Base-by-base conservation (phyloP, 2,113 vertebrate species). In the Hiodon tergisus region DNA sequence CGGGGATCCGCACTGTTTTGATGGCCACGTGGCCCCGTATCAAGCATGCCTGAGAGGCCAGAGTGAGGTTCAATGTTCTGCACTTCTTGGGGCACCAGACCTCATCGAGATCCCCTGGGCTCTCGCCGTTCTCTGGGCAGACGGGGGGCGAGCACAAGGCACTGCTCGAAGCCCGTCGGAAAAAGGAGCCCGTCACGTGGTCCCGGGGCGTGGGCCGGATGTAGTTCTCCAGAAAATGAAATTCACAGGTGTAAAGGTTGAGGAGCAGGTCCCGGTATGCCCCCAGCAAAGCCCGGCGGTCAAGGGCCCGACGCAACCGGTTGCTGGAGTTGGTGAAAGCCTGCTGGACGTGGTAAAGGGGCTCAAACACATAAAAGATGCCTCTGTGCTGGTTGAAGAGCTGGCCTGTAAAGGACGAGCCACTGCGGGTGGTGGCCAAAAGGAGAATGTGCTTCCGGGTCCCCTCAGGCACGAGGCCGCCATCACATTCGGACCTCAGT, bases 321-420 rank as follows among this genome's bases (percentile, higher is more conserved):
- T 80, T 85, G 73, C 87, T 92, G 70, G 87, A 88, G 77, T 92
- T 91, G 61, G 84, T 89, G 80, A 93, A 91, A 59, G 86, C 86
- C 66, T 89, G 86, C 75, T 93, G 89, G 54, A 91, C 88, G 9
- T 92, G 92, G 77, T 92, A 93, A 72, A 93, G 91, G 4, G 92
- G 92, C 79, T 93, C 92, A 54, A 88, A 93, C 63, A 93, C 77
- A 3, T 93, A 93, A 78, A 93, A 94, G 61, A 93, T 78, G 16
- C 78, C 85, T 0, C 90, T 86, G 84, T 94, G 89, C 76, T 93
- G 92, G 84, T 94, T 94, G 77, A 94, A 88, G 59, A 94, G 85
- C 78, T 93, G 91, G 3, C 92, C 92, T 0, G 91, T 89, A 82
- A 94, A 94, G 65, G 92, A 94, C 4, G 92, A 94, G 52, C 92